Percentiles rank a stretch among this genome's conserved stretches.
Conservation (phyloP, 2,888 invertebrate species). For the Axea sp. region DNA sequence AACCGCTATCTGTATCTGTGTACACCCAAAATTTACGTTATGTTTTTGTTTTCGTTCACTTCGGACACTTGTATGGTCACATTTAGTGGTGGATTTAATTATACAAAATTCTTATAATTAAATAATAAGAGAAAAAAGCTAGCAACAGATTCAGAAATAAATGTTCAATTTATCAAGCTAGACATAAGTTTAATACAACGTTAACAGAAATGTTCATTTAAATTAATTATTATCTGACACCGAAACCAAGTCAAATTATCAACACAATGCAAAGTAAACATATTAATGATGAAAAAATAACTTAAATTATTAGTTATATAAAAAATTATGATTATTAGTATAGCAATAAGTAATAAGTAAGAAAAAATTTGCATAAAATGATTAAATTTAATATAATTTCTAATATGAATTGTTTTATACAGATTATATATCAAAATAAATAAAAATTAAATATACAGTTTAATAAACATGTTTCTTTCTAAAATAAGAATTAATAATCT, state of each 20-base stretch:
- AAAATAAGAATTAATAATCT: too few relatives aligned
- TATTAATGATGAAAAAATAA: not conserved
- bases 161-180: conserved; percentile 14
- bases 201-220: conserved; percentile 1
- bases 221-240: not conserved
- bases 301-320: too few relatives aligned
- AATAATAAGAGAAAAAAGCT: conserved; percentile 41
- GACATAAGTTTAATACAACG: conserved; percentile 5
- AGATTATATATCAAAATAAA: too few relatives aligned
- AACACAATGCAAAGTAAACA: not conserved
- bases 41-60: not conserved
- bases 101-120: conserved; percentile 7
- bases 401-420: too few relatives aligned
- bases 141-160: conserved; percentile 23
- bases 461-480: too few relatives aligned
- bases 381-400: too few relatives aligned
- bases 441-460: too few relatives aligned
- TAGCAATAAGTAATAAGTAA: too few relatives aligned
- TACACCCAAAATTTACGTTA: conserved; percentile 10
- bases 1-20: conserved; percentile 89
- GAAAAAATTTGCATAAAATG: too few relatives aligned
- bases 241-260: conserved; percentile 2
- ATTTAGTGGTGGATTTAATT: conserved; percentile 18
- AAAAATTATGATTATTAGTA: too few relatives aligned
- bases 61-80: not conserved